phyloP scores from a whole-genome alignment of 2,888 invertebrate species.

The Lithophane semibrunnea region DNA sequence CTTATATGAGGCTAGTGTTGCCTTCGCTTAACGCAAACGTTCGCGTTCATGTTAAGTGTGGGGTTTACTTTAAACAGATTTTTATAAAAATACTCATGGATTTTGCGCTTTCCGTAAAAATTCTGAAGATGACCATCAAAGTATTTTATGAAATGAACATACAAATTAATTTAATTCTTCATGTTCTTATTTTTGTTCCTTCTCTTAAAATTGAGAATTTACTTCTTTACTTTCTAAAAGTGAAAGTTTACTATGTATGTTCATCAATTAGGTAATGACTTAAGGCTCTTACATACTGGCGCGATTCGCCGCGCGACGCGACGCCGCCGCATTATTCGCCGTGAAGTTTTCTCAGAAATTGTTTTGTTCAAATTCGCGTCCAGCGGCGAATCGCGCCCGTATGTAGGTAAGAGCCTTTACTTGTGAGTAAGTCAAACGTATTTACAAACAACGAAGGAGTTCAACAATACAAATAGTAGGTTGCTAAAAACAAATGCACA shows the following conservation, averaged over 20 bases:
- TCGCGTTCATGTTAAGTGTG: slow-evolving; percentile 15
- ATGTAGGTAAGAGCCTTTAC: too few relatives aligned
- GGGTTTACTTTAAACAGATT: slow-evolving; percentile 1
- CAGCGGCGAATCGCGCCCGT: too few relatives aligned
- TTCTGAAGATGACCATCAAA: neutral
- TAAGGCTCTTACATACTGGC: too few relatives aligned
- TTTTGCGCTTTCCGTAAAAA: neutral
- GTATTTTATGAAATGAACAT: neutral
- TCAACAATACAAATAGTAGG: neutral
- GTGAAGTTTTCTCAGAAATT: too few relatives aligned
- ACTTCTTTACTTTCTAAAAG: neutral
- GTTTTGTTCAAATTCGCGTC: too few relatives aligned
- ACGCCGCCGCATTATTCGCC: too few relatives aligned
- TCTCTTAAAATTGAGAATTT: neutral
- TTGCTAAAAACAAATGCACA: slow-evolving; percentile 19
- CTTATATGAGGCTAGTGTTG: slow-evolving; percentile 46
- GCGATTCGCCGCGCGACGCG: too few relatives aligned
- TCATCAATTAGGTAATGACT: neutral
- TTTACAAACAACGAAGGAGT: neutral
- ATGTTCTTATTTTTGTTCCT: too few relatives aligned
- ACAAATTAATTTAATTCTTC: neutral
- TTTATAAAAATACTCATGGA: neutral
- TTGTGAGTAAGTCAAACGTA: neutral
- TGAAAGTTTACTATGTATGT: neutral
- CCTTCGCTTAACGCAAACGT: slow-evolving; percentile 24